phyloP scores from a whole-genome alignment of 2,113 vertebrate species.

The Tetraodon nigroviridis region DNA sequence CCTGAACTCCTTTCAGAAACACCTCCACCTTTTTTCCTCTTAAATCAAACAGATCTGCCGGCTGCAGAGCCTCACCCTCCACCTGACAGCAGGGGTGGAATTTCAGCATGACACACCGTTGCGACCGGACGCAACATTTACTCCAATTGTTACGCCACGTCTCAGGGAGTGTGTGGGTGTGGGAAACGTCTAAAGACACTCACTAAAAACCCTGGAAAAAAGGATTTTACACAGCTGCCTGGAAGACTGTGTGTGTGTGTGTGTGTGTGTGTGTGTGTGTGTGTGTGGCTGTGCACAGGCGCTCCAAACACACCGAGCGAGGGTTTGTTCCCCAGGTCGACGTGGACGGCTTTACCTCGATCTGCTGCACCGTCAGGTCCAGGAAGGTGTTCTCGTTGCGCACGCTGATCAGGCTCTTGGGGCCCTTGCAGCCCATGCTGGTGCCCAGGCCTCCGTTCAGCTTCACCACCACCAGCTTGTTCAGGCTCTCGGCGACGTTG shows the following conservation, averaged over 20 bases:
- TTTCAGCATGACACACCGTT: no score
- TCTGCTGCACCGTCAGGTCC: constrained; percentile 97
- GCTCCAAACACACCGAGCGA: no score
- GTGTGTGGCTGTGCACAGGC: no score
- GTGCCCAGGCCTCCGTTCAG: constrained; percentile 96
- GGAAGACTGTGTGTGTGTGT: no score
- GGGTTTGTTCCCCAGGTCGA: background rate
- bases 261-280: no score
- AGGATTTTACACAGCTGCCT: no score
- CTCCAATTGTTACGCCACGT: background rate
- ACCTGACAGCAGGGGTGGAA: no score
- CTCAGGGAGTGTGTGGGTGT: background rate
- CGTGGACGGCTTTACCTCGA: constrained; percentile 77
- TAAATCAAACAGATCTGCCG: background rate
- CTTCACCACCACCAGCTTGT: constrained; percentile 96
- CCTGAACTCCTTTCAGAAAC: constrained; percentile 32
- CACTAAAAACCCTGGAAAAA: background rate
- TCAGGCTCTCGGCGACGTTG: constrained; percentile 83
- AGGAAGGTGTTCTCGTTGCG: constrained; percentile 97
- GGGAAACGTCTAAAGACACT: rapidly evolving
- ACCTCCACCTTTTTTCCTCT: constrained; percentile 14
- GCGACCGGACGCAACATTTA: background rate
- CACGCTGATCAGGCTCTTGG: constrained; percentile 96
- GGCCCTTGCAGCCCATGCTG: constrained; percentile 98
- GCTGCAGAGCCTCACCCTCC: no score